Conservation (phyloP, 2,888 invertebrate species). For the Seira ritae region DNA sequence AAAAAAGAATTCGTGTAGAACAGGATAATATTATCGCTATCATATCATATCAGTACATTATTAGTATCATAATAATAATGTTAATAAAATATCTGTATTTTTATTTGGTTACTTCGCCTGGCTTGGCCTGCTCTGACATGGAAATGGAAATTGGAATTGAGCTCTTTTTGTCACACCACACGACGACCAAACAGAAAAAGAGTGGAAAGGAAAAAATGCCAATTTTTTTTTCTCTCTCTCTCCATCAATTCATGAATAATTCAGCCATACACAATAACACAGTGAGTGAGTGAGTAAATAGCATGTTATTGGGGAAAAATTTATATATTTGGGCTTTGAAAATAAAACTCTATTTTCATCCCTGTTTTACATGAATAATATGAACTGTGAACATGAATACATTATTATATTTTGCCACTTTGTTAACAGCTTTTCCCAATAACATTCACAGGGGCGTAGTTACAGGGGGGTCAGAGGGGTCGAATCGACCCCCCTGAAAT, state of each 20-base stretch:
- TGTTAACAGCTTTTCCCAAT: not conserved
- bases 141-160: too few relatives aligned
- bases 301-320: too few relatives aligned
- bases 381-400: constrained; percentile 2
- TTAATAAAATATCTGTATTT: not conserved
- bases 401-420: not conserved
- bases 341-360: not conserved
- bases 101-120: not conserved
- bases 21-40: not conserved
- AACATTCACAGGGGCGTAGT: too few relatives aligned
- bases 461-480: too few relatives aligned
- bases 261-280: not conserved
- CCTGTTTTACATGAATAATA: constrained; percentile 10
- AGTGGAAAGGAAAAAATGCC: constrained; percentile 26
- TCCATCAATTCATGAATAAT: constrained; percentile 47
- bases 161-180: too few relatives aligned
- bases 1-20: not conserved
- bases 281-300: too few relatives aligned
- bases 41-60: too few relatives aligned
- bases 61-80: not conserved
- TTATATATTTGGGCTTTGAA: not conserved
- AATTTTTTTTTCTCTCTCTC: too few relatives aligned
- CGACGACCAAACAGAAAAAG: not conserved
- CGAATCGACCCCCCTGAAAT: too few relatives aligned
- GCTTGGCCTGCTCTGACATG: too few relatives aligned